Evolutionary conservation across 1,140 invertebrate genomes (phyloP).

Genomic region (Drosophila paulistorum): DNA sequence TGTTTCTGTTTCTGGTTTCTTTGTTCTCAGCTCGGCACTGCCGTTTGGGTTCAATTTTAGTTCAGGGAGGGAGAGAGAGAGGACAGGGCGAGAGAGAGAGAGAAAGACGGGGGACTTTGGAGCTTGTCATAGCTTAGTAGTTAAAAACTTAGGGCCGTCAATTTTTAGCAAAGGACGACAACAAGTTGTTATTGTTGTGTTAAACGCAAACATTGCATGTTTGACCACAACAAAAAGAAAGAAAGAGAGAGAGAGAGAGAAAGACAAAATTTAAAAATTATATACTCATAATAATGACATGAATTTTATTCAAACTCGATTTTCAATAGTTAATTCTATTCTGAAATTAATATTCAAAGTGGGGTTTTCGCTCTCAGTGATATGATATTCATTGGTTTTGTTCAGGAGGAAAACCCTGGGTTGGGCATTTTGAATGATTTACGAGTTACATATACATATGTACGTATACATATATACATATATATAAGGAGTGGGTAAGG

Average conservation of each 20-base stretch:
- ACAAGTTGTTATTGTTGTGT: background rate
- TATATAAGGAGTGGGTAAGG: background rate
- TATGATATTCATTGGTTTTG: background rate
- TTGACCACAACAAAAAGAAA: background rate
- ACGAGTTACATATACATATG: background rate
- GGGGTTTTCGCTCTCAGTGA: background rate
- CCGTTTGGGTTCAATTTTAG: conserved; percentile 39
- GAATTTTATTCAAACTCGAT: too few species aligned
- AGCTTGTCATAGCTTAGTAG: conserved; percentile 18
- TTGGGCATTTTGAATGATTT: conserved; percentile 30
- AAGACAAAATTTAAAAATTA: background rate
- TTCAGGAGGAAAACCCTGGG: background rate
- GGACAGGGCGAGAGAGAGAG: too few species aligned
- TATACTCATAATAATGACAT: background rate
- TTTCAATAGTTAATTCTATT: too few species aligned
- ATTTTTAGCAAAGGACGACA: background rate
- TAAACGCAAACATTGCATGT: conserved; percentile 5
- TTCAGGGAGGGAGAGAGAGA: conserved; percentile 2
- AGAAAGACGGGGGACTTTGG: conserved; percentile 34
- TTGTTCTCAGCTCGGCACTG: conserved; percentile 63
- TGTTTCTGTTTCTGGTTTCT: conserved; percentile 64
- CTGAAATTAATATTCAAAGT: background rate
- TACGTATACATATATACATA: background rate
- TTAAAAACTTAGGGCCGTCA: background rate
- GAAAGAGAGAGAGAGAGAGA: background rate